Evolutionary conservation across 2,113 vertebrate species (phyloP), one percentile per base, ranked within the genome.

Genomic region (Thunnus thynnus): DNA sequence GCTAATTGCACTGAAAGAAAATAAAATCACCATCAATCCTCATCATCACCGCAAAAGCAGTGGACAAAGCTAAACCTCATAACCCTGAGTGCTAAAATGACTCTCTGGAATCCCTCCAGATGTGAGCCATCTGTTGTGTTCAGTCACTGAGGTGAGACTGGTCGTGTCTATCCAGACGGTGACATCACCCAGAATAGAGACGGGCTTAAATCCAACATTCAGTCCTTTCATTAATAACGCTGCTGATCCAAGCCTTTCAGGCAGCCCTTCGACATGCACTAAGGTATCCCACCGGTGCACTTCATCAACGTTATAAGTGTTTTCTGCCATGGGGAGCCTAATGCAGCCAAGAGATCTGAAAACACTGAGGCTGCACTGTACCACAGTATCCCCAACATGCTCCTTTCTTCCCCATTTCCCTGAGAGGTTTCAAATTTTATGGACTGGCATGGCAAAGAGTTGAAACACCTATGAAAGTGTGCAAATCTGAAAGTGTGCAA

Each of bases 61-160:
- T 27, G 85, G 83, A 91, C 76, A 61, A 57, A 90, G 81, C 76
- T 77, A 76, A 84, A 82, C 48, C 80, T 82, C 76, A 54, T 67
- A 82, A 65, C 58, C 77, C 85, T 77, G 27, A 0, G 78, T 62
- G 72, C 80, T 83, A 82, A 84, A 89, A 83, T 48, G 82, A 65
- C 65, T 84, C 64, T 41, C 71, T 91, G 91, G 85, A 86, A 18
- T 36, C 77, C 10, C 22, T 86, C 87, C 89, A 92, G 93, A 92
- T 89, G 83, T 68, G 88, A 88, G 79, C 86, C 94, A 94, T 90
- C 90, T 95, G 94, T 87, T 90, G 84, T 77, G 89, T 80, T 91
- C 88, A 80, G 86, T 92, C 88, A 86, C 74, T 62, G 88, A 92
- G 89, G 91, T 91, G 91, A 91, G 87, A 92, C 90, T 12, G 47